Percentiles rank a stretch among this genome's conserved stretches.
Conservation (phyloP, 2,113 vertebrate species). For the Antechinus flavipes region DNA sequence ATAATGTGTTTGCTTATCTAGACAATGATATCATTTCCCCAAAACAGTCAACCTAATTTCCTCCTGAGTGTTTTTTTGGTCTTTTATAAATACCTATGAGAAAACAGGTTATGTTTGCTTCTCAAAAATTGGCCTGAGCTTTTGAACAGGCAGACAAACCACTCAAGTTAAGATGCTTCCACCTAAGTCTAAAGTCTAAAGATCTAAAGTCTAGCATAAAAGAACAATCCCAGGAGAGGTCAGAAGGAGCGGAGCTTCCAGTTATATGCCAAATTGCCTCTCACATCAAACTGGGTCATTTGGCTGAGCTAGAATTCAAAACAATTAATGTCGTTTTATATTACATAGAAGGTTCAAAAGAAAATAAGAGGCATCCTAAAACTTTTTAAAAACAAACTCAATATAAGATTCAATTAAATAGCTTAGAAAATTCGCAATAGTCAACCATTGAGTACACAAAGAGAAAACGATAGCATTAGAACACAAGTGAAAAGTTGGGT, state of each 20-base stretch:
- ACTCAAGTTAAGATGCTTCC: constrained; percentile 81
- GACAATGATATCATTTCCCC: neutral
- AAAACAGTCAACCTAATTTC: neutral
- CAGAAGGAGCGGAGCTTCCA: constrained; percentile 54
- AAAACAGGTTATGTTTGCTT: constrained; percentile 67
- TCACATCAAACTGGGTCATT: neutral
- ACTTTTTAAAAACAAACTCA: neutral
- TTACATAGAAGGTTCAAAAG: neutral
- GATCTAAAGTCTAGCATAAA: constrained; percentile 66
- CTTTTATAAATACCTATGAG: constrained; percentile 58
- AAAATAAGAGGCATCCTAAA: neutral
- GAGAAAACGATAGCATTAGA: neutral
- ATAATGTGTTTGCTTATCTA: neutral
- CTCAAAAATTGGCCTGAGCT: constrained; percentile 71
- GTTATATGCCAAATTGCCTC: neutral
- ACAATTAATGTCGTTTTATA: neutral
- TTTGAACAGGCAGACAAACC: constrained; percentile 72
- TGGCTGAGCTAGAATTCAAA: neutral
- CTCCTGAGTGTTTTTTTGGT: constrained; percentile 14
- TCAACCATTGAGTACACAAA: neutral
- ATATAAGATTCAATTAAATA: neutral
- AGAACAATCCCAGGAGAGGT: constrained; percentile 77
- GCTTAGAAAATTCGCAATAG: neutral
- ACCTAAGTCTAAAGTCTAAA: constrained; percentile 58
- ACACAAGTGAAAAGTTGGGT: neutral